A percentile compares a stretch with the other conserved stretches of the same genome.
Conservation (phyloP, 2,888 invertebrate genomes). For the Schrankia costaestrigalis region DNA sequence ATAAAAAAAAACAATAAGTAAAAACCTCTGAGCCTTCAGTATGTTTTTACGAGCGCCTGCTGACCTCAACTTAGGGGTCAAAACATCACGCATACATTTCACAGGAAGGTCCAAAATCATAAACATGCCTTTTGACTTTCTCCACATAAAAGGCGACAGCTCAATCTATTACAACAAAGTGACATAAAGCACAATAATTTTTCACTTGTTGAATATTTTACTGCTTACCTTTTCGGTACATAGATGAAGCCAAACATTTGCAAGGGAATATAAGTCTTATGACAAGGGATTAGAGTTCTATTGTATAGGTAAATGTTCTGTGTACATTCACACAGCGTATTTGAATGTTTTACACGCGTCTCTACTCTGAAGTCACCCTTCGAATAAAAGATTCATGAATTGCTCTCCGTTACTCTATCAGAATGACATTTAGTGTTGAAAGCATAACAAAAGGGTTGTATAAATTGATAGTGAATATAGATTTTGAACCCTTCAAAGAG, state of each 20-base stretch:
- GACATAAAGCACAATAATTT: conserved; percentile 30
- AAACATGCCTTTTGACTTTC: conserved; percentile 9
- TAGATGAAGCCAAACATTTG: no score
- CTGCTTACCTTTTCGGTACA: conserved; percentile 23
- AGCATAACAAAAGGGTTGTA: conserved; percentile 15
- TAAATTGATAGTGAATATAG: conserved; percentile 11
- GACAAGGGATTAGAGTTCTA: no score
- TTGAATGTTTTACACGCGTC: conserved; percentile 46
- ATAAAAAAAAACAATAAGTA: conserved; percentile 6
- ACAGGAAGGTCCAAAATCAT: conserved; percentile 5
- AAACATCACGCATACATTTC: conserved; percentile 5
- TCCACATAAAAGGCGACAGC: conserved; percentile 6
- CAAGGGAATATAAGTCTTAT: no score
- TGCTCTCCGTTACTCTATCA: conserved; percentile 19
- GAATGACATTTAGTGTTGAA: conserved; percentile 24
- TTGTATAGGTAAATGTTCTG: no score
- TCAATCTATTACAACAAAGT: conserved; percentile 7
- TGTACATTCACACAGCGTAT: conserved; percentile 28
- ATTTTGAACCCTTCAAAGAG: conserved; percentile 2
- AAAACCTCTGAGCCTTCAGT: conserved; percentile 1
- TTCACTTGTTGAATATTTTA: conserved; percentile 33
- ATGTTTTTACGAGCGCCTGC: conserved; percentile 3
- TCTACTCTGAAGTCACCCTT: conserved; percentile 39
- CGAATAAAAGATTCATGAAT: conserved; percentile 55
- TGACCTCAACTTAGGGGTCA: conserved; percentile 4